Evolutionary conservation across 1,140 invertebrate genomes (phyloP).

Genomic region (Ctenoplectra terminalis): DNA sequence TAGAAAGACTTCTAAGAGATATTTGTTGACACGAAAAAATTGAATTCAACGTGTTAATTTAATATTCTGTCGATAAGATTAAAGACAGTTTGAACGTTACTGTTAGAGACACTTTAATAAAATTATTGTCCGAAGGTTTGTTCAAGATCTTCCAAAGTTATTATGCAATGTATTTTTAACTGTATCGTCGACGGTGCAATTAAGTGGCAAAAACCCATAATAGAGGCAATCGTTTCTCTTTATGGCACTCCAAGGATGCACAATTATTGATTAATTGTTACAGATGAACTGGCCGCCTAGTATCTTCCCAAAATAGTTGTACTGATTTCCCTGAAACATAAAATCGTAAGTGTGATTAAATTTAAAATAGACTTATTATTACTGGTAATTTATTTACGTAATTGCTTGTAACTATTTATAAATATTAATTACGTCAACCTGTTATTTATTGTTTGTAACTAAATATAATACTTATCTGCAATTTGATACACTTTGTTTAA

Average conservation of each 20-base stretch:
- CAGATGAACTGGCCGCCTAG: constrained; percentile 18
- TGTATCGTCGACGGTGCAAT: constrained; percentile 15
- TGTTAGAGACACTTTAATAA: background rate
- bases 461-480: constrained; percentile 6
- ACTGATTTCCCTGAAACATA: constrained; percentile 46
- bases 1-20: no score
- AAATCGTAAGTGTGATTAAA: constrained; percentile 8
- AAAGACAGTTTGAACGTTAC: background rate
- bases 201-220: constrained; percentile 35
- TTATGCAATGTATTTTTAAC: constrained; percentile 45
- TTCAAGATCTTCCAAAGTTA: background rate
- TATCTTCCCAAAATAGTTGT: constrained; percentile 15
- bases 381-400: background rate
- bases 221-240: constrained; percentile 47
- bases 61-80: background rate
- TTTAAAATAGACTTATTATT: background rate
- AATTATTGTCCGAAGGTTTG: background rate
- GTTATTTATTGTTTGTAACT: no score
- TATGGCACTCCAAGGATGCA: constrained; percentile 42
- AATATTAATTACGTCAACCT: background rate
- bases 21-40: background rate
- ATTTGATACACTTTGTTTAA: background rate
- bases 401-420: background rate
- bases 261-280: constrained; percentile 47
- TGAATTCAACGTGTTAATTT: background rate